phyloP scores from a whole-genome alignment of 1,140 invertebrate genomes.

The Drosophila subobscura region DNA sequence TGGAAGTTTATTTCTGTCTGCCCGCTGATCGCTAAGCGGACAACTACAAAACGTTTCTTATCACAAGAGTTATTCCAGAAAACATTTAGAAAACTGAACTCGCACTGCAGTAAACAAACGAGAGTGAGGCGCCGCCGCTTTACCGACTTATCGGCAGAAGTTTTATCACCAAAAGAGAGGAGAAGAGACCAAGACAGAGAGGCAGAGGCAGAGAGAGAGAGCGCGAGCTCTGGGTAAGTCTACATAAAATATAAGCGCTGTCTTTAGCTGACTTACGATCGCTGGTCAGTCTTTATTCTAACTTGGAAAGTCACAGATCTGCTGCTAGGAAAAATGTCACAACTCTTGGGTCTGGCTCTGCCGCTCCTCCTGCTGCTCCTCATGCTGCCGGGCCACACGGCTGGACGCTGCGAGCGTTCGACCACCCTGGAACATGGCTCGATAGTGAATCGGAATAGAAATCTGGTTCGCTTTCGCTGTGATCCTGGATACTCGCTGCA shows the following conservation, averaged over 20 bases:
- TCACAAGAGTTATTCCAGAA: too few relatives aligned
- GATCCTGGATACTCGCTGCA: conserved; percentile 8
- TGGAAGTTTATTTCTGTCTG: not conserved
- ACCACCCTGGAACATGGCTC: conserved; percentile 20
- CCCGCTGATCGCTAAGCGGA: too few relatives aligned
- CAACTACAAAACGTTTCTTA: too few relatives aligned
- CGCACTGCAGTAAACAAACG: not conserved
- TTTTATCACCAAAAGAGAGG: not conserved
- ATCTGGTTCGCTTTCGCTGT: conserved; percentile 35
- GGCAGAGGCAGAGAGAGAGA: not conserved
- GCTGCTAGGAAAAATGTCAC: conserved; percentile 8
- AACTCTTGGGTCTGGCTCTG: not conserved
- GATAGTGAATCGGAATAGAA: not conserved
- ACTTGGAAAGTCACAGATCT: not conserved
- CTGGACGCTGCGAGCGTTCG: conserved; percentile 23
- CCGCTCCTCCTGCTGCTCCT: not conserved
- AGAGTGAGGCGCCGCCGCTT: too few relatives aligned
- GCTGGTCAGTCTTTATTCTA: conserved; percentile 12
- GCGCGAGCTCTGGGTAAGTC: not conserved
- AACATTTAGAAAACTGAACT: too few relatives aligned
- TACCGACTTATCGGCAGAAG: too few relatives aligned
- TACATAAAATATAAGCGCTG: conserved; percentile 6
- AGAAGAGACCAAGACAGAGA: not conserved
- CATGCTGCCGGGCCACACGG: not conserved
- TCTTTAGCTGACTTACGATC: not conserved